phyloP scores from a whole-genome alignment of 1,140 invertebrate species.

The Scaptomyza hsui region DNA sequence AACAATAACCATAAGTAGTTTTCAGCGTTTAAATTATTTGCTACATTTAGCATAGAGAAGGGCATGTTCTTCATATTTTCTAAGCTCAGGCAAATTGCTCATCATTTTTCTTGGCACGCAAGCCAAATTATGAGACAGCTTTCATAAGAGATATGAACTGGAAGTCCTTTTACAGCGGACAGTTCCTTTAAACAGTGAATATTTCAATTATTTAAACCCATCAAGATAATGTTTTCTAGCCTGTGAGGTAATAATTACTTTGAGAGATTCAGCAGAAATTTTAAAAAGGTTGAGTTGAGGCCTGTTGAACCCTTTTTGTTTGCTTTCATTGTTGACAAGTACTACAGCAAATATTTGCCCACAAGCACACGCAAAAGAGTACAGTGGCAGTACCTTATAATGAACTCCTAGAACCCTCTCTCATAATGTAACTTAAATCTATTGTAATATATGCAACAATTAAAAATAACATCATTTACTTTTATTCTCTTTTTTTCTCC shows the following conservation, averaged over 20 bases:
- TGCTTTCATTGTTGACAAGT: slow-evolving; percentile 23
- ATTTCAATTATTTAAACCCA: neutral
- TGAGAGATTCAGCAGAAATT: slow-evolving; percentile 1
- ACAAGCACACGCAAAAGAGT: slow-evolving; percentile 6
- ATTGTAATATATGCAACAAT: slow-evolving; percentile 80
- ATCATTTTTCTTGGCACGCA: slow-evolving; percentile 46
- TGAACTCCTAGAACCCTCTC: neutral
- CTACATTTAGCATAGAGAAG: slow-evolving; percentile 31
- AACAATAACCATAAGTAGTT: slow-evolving; percentile 14
- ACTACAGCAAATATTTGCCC: slow-evolving; percentile 58
- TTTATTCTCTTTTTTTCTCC: slow-evolving; percentile 4
- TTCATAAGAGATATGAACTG: slow-evolving; percentile 9
- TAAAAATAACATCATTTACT: slow-evolving; percentile 73
- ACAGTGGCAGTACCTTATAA: slow-evolving; percentile 3
- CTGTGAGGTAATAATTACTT: slow-evolving; percentile 19
- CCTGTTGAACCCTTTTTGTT: slow-evolving; percentile 41
- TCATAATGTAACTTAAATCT: slow-evolving; percentile 67
- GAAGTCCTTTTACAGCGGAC: neutral
- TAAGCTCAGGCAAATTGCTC: slow-evolving; percentile 33
- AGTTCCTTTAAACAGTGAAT: too few relatives aligned
- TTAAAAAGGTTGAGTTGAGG: slow-evolving; percentile 3
- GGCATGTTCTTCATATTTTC: neutral
- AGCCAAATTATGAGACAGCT: slow-evolving; percentile 20
- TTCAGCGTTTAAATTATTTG: slow-evolving; percentile 6
- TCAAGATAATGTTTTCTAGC: neutral